Evolutionary conservation across 2,888 invertebrate species (phyloP), one percentile per base, ranked within the genome.

Genomic region (Dryobotodes eremita): DNA sequence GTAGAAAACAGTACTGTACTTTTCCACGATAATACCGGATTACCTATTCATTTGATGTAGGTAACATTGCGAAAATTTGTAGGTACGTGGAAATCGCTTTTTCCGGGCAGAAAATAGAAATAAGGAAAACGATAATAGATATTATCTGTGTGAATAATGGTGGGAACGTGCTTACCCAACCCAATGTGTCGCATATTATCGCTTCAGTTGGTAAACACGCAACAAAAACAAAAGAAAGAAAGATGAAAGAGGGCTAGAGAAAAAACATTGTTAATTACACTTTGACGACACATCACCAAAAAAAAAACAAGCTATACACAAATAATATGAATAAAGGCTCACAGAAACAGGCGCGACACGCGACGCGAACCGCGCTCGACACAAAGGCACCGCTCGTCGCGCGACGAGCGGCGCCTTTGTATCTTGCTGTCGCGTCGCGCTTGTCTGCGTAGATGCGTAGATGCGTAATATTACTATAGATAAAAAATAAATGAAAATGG

Each of bases 121-220:
- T 69, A 80, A 83, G 74, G 83, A 70, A 81, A 86, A 83, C 75
- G 36, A 68, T 53, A 71, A 20, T 26, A 55, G 71, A 76, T 64
- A 76, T n/a, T 64, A 77, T 76, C 77, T 46, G 13, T 11, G 15
- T 42, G 53, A 76, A 77, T 64, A 64, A 77, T 17, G 53, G 36
- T 77, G 64, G 46, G 76, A 77, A 64, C 76, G 64, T 77, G 76
- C 46, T 77, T 5, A 42, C 31, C 8, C 46, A 20, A 31, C 53
- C 7, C 64, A 46, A 76, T 76, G 31, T 77, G 64, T 64, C 77
- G 15, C 17, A 2, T 26, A 65, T 75, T 80, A 68, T 31, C 36
- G 57, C 31, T 68, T 71, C 23, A 61, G 36, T 71, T 73, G 84
- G 31, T 50, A 46, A 50, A 73, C 10, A 55, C 17, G n/a, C 23